Conservation (phyloP, 2,888 invertebrate species). For the Tachina fera region DNA sequence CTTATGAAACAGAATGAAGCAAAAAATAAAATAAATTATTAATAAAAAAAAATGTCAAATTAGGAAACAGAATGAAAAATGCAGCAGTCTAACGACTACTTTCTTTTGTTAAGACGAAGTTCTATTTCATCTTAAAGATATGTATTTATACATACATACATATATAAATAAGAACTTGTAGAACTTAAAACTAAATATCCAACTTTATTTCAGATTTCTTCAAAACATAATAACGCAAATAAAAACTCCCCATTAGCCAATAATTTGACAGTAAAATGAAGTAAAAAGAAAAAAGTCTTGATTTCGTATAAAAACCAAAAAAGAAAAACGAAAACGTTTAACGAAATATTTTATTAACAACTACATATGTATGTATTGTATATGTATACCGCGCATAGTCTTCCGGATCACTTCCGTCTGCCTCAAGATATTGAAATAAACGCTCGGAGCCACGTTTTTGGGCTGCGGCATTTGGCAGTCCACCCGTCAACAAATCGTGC, state of each 20-base stretch:
- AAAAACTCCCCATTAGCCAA: constrained; percentile 10
- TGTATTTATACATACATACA: not conserved
- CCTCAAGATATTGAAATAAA: constrained; percentile 89
- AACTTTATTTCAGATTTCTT: not conserved
- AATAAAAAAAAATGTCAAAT: not conserved
- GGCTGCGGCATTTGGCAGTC: constrained; percentile 81
- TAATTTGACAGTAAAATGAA: constrained; percentile 27
- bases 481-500: constrained; percentile 82
- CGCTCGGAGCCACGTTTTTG: constrained; percentile 87
- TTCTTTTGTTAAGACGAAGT: too few species aligned
- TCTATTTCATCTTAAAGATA: not conserved
- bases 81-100: not conserved
- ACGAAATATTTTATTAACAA: not conserved
- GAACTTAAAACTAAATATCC: not conserved
- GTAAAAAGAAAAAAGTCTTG: constrained; percentile 23
- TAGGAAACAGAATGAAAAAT: not conserved
- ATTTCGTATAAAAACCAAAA: not conserved
- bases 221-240: not conserved
- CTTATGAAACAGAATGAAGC: too few species aligned
- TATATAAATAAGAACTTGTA: not conserved
- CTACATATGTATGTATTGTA: too few species aligned
- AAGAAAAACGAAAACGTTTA: constrained; percentile 16
- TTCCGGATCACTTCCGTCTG: constrained; percentile 88
- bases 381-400: constrained; percentile 83
- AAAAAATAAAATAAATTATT: too few species aligned